A percentile compares a stretch with the other conserved stretches of the same genome.
Conservation (phyloP, 2,113 vertebrate species). For the Notothenia coriiceps region DNA sequence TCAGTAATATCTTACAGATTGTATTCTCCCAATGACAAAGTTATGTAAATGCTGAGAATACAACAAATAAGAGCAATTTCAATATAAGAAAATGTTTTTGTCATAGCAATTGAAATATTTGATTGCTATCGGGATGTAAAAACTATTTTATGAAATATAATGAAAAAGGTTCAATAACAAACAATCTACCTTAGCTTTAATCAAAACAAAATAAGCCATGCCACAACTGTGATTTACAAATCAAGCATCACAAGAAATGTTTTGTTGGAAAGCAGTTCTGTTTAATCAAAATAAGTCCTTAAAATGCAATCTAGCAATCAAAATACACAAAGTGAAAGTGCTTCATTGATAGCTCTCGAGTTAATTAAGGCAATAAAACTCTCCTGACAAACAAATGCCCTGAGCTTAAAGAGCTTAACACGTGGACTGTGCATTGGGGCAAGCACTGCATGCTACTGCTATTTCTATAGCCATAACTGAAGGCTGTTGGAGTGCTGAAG, state of each 20-base stretch:
- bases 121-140: too few species aligned
- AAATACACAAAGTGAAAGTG: conserved; percentile 21
- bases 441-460: conserved; percentile 14
- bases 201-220: not conserved
- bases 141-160: too few species aligned
- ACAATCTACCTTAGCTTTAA: not conserved
- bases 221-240: not conserved
- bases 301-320: not conserved
- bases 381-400: conserved; percentile 24
- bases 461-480: conserved; percentile 58
- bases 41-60: not conserved
- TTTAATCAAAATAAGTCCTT: not conserved
- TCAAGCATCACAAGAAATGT: conserved; percentile 3
- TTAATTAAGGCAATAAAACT: conserved; percentile 9
- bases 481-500: conserved; percentile 37
- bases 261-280: not conserved
- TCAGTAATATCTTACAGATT: not conserved
- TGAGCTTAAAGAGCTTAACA: conserved; percentile 16
- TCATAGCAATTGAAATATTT: too few species aligned
- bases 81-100: not conserved
- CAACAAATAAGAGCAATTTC: not conserved
- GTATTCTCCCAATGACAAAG: not conserved
- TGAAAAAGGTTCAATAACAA: too few species aligned
- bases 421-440: conserved; percentile 9
- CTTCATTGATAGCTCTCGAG: conserved; percentile 11